phyloP scores from a whole-genome alignment of 1,140 invertebrate genomes.

The Danaus melanippus region DNA sequence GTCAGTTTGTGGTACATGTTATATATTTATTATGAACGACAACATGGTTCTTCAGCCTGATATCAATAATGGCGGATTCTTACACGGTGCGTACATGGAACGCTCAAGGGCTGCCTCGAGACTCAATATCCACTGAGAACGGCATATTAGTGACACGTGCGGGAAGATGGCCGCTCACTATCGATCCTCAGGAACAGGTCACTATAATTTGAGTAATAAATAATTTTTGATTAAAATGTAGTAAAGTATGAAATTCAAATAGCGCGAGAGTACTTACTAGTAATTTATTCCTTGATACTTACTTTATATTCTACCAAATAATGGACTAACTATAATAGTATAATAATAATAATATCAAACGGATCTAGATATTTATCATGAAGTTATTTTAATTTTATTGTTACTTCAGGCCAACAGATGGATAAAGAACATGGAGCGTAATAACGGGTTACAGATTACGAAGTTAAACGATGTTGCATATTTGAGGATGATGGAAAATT shows the following conservation, averaged over 20 bases:
- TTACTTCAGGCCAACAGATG: slow-evolving; percentile 82
- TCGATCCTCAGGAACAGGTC: slow-evolving; percentile 92
- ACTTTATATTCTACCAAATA: too few species aligned
- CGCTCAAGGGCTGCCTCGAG: slow-evolving; percentile 84
- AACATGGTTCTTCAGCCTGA: slow-evolving; percentile 72
- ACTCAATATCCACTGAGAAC: slow-evolving; percentile 89
- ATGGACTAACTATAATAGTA: too few species aligned
- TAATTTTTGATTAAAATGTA: too few species aligned
- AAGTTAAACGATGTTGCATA: slow-evolving; percentile 84
- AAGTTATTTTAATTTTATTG: too few species aligned
- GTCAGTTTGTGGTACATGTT: too few species aligned
- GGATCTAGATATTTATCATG: too few species aligned
- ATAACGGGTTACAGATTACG: slow-evolving; percentile 81
- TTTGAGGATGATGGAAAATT: slow-evolving; percentile 83
- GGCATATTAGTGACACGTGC: slow-evolving; percentile 87
- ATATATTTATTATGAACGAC: too few species aligned
- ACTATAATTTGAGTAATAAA: too few species aligned
- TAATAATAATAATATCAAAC: too few species aligned
- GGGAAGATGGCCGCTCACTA: slow-evolving; percentile 88
- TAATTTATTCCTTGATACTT: too few species aligned
- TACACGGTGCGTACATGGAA: slow-evolving; percentile 91
- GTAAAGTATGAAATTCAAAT: too few species aligned
- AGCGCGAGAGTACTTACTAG: too few species aligned
- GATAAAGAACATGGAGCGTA: slow-evolving; percentile 86
- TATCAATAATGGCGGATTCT: slow-evolving; percentile 84